Conservation (phyloP, 2,888 invertebrate species). For the Zeuzera pyrina region DNA sequence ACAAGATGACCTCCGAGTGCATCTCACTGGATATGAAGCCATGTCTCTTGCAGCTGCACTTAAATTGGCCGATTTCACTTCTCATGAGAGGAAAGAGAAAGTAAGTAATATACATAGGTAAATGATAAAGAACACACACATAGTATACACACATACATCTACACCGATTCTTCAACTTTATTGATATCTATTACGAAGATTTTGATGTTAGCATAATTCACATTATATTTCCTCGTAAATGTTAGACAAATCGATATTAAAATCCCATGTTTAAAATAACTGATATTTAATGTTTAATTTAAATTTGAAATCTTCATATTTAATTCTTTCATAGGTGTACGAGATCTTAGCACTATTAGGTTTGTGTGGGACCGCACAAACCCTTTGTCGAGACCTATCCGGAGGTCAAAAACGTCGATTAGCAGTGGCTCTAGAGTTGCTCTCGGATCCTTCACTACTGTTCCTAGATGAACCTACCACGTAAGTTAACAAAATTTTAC, state of each 20-base stretch:
- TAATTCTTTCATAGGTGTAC: constrained; percentile 69
- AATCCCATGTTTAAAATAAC: no score
- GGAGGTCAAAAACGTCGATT: constrained; percentile 90
- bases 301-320: no score
- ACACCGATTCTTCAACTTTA: no score
- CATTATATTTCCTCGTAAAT: no score
- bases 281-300: no score
- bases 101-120: no score
- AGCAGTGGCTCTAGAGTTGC: constrained; percentile 86
- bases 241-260: no score
- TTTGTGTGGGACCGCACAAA: constrained; percentile 78
- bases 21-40: constrained; percentile 85
- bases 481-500: constrained; percentile 46
- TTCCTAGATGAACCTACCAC: constrained; percentile 93
- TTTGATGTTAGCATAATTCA: no score
- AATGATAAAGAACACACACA: no score
- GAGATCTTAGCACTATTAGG: constrained; percentile 83
- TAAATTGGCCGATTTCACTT: constrained; percentile 81
- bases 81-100: constrained; percentile 80
- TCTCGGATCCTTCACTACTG: constrained; percentile 90
- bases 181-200: no score
- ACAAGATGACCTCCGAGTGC: constrained; percentile 81
- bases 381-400: constrained; percentile 80
- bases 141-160: no score
- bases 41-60: constrained; percentile 88